Percentiles rank a stretch among this genome's conserved stretches.
phyloP scores from a whole-genome alignment of 2,888 invertebrate genomes.

The Mesorhabditis belari region DNA sequence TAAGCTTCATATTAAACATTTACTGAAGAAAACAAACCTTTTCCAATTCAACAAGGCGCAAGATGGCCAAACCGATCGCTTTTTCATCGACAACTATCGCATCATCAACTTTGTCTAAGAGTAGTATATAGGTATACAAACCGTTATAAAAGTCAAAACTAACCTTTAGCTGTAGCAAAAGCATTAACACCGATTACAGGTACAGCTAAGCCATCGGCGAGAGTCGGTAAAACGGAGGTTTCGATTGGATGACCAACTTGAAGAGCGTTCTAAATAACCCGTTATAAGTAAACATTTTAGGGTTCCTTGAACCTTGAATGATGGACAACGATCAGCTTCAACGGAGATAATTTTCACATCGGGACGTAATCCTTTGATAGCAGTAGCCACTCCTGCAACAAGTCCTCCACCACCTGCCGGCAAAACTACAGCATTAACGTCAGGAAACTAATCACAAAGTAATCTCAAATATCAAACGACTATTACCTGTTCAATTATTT shows the following conservation, averaged over 20 bases:
- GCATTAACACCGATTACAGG: slow-evolving; percentile 79
- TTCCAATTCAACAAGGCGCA: slow-evolving; percentile 55
- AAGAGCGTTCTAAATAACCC: slow-evolving; percentile 67
- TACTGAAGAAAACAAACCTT: slow-evolving; percentile 21
- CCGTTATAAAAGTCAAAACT: too few species aligned
- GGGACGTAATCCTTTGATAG: slow-evolving; percentile 76
- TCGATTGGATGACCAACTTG: slow-evolving; percentile 66
- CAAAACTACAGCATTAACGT: slow-evolving; percentile 79
- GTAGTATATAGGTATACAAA: too few species aligned
- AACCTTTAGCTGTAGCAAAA: slow-evolving; percentile 66
- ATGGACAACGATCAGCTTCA: slow-evolving; percentile 80
- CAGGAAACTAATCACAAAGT: too few species aligned
- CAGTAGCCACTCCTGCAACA: slow-evolving; percentile 79
- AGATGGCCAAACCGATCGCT: slow-evolving; percentile 57
- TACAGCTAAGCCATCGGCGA: slow-evolving; percentile 82
- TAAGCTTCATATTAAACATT: too few species aligned
- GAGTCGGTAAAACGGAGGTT: slow-evolving; percentile 67
- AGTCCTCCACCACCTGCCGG: slow-evolving; percentile 87
- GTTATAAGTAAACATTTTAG: slow-evolving; percentile 42
- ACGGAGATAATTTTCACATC: slow-evolving; percentile 78
- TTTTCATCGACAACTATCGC: slow-evolving; percentile 53
- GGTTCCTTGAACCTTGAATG: slow-evolving; percentile 61
- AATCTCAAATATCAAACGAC: too few species aligned
- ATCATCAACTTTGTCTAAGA: slow-evolving; percentile 66
- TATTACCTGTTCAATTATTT: slow-evolving; percentile 79